Evolutionary conservation across 92 coral and sea anemone genomes (phyloP), one percentile per base, ranked within the genome.

Genomic region (Hydrozoanthus gracilis): DNA sequence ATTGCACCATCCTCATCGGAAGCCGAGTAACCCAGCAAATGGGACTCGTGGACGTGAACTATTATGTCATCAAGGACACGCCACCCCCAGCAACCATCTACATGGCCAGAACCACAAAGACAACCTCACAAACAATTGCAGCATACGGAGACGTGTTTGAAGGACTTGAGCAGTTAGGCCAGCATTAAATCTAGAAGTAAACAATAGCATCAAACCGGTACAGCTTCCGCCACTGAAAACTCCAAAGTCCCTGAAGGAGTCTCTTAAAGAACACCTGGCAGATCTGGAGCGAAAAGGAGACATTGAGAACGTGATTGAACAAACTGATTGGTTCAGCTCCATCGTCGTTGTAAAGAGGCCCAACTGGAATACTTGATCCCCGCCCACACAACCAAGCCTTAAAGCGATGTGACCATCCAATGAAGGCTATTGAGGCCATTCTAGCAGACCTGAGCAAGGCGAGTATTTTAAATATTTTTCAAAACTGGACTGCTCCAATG

Each of bases 301-400:
- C n/a, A 12, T 64, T 61, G 86, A 82, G 73, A 82, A 27, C 44
- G 86, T 62, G 46, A 68, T 47, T 46, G 64, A 82, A 20, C 76
- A 75, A 45, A 82, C 86, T 16, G 76, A 62, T 52, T 82, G 76
- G 77, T 16, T 82, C 49, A 56, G 52, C 76, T 67, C 86, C 16
- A 82, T 75, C 16, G 82, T 86, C 10, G 73, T 73, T 4, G 82
- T 82, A 39, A 73, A 13, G 47, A 73, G 56, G 44, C 4, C 18
- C 88, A 86, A 86, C 15, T 60, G 82, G 46, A 35, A 74, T 12
- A 73, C 35, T 86, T 10, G 78, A 86, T 82, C 85, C 89, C 12
- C 75, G 48, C 20, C 89, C 88, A 7, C 79, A 70, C 18, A 83
- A 83, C 79, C 47, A 50, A 39, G 87, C 87, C 4, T 75, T 69